phyloP scores from a whole-genome alignment of 2,888 invertebrate species.

The Parnassius glacialis region DNA sequence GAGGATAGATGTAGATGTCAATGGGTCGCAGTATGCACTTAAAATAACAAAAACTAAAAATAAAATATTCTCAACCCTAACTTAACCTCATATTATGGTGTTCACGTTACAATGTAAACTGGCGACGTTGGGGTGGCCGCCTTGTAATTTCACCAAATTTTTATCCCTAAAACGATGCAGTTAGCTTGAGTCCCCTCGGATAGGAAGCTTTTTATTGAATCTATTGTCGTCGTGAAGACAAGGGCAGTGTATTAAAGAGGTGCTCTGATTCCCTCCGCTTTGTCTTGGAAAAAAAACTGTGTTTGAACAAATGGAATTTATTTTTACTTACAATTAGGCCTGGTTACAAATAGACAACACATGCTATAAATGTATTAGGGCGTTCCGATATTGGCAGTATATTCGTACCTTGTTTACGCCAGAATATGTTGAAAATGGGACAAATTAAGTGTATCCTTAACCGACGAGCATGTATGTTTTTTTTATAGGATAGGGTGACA shows the following conservation, averaged over 20 bases:
- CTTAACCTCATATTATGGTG: constrained; percentile 75
- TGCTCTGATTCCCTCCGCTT: constrained; percentile 49
- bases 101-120: constrained; percentile 78
- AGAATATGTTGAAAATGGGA: too few species aligned
- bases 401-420: too few species aligned
- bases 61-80: constrained; percentile 50
- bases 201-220: constrained; percentile 53
- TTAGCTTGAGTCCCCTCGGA: constrained; percentile 42
- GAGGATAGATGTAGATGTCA: too few species aligned
- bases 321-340: background rate
- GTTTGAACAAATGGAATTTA: constrained; percentile 27
- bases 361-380: too few species aligned
- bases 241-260: constrained; percentile 55
- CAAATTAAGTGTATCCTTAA: too few species aligned
- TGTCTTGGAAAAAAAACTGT: constrained; percentile 27
- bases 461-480: too few species aligned
- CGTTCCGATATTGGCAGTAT: too few species aligned
- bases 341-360: too few species aligned
- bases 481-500: too few species aligned
- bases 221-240: constrained; percentile 48
- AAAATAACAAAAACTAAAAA: too few species aligned
- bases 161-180: constrained; percentile 64
- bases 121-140: constrained; percentile 61
- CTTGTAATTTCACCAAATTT: constrained; percentile 79
- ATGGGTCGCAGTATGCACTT: too few species aligned